phyloP scores from a whole-genome alignment of 35 echinoderm and acorn worm species.

The Lytechinus pictus region DNA sequence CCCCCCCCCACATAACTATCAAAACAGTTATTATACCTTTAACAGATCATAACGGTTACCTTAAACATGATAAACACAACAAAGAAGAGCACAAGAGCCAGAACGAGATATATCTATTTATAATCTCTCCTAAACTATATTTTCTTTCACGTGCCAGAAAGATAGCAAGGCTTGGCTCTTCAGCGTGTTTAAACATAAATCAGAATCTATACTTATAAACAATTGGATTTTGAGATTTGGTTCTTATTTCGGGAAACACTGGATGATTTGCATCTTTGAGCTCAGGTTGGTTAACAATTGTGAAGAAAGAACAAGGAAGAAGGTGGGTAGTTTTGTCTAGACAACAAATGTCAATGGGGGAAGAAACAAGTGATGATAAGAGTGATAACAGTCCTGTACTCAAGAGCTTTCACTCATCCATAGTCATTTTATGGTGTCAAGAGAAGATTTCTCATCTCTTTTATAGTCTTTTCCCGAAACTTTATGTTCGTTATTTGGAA shows the following conservation, averaged over 20 bases:
- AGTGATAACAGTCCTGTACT: not conserved
- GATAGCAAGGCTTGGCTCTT: too few relatives aligned
- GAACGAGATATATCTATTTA: too few relatives aligned
- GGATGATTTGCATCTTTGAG: not conserved
- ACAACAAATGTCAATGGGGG: not conserved
- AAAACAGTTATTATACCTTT: too few relatives aligned
- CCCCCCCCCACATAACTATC: too few relatives aligned
- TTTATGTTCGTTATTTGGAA: too few relatives aligned
- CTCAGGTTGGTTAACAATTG: not conserved
- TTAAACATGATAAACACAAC: too few relatives aligned
- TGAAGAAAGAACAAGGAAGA: not conserved
- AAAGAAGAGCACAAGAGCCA: too few relatives aligned
- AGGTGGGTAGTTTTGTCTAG: not conserved
- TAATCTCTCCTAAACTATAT: too few relatives aligned
- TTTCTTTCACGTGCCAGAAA: too few relatives aligned
- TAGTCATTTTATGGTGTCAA: not conserved
- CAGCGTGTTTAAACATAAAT: not conserved
- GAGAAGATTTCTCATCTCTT: not conserved
- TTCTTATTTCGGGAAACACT: slow-evolving; percentile 2
- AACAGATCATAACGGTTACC: too few relatives aligned
- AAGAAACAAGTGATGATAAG: slow-evolving; percentile 12
- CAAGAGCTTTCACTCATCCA: not conserved
- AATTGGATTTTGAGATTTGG: not conserved
- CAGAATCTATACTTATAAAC: not conserved
- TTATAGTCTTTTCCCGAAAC: not conserved